Evolutionary conservation across 2,797 vertebrate genomes (phyloP), one percentile per base, ranked within the genome.

Genomic region (Carapus acus): DNA sequence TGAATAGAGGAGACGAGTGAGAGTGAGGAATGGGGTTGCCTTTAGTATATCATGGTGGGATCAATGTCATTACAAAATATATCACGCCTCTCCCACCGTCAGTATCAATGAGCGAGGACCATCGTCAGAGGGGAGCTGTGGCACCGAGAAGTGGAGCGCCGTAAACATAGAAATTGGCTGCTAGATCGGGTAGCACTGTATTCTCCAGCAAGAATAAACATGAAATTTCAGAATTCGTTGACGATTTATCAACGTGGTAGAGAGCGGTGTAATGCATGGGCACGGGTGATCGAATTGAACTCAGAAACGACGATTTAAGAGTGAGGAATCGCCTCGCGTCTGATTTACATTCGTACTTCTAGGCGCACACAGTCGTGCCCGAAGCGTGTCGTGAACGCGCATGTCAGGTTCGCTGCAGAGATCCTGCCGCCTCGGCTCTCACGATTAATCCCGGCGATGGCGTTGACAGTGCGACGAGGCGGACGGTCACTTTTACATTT

Each of bases 391-490:
- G 81, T 70, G 85, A 83, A 69, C 83, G 86, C 87, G 87, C 87
- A 86, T 82, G 84, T 85, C 81, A 81, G 81, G 71, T 56, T 68
- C 76, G 84, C 83, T 84, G 86, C 87, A 67, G 87, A 86, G 84
- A 77, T 79, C 81, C 79, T 67, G 65, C 81, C 62, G 78, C 72
- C 73, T 74, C 63, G 43, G 71, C 79, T 77, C 74, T 74, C 75
- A 77, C 79, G 82, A 75, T 71, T 82, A 74, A 81, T 79, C 80
- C 79, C 29, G 47, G 65, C 74, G 80, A 81, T 83, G 79, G 66
- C 72, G 83, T 72, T 70, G 84, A 81, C 73, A 71, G 76, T 43
- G 62, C 62, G 65, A 52, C 74, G 72, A 65, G 68, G 50, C 79
- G 37, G 55, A 47, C 66, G 57, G 43, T 7, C 43, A 6, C 29